These are phyloP conservation scores for Ylistrum balloti DNA, from an alignment of 1,140 invertebrate species.

Conservation along the genomic window DNA sequence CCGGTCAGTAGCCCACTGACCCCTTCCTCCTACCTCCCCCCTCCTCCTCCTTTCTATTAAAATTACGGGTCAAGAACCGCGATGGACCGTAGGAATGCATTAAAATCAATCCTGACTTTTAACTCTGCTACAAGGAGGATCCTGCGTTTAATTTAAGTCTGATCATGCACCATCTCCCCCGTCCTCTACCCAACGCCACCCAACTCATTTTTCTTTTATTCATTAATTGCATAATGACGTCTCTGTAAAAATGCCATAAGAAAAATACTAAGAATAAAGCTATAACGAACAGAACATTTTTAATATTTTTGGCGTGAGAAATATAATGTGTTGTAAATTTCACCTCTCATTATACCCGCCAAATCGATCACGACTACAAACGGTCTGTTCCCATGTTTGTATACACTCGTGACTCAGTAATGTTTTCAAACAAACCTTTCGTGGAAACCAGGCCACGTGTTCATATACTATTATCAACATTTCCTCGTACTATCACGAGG, in stretches of 20 bases:
- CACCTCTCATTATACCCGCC: slow-evolving; percentile 43
- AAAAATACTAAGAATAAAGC: too few relatives aligned
- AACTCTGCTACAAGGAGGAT: too few relatives aligned
- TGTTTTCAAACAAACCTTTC: slow-evolving; percentile 54
- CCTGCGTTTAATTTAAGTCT: too few relatives aligned
- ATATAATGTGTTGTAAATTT: not conserved
- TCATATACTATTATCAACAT: slow-evolving; percentile 41
- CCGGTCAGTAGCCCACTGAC: slow-evolving; percentile 30
- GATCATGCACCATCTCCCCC: too few relatives aligned
- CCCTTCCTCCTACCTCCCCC: not conserved
- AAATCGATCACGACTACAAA: slow-evolving; percentile 42
- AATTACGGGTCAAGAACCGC: not conserved
- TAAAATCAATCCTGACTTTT: not conserved
- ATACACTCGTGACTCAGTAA: slow-evolving; percentile 47
- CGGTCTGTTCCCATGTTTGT: not conserved
- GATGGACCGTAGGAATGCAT: not conserved
- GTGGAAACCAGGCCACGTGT: slow-evolving; percentile 55
- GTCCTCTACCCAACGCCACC: too few relatives aligned
- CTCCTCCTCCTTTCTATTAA: not conserved
- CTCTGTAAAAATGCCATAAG: too few relatives aligned
- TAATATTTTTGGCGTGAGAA: too few relatives aligned
- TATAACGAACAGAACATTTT: too few relatives aligned
- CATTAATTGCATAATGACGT: too few relatives aligned
- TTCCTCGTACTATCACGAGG: slow-evolving; percentile 52
- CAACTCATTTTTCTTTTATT: too few relatives aligned